Evolutionary conservation across 30 jellyfish, hydroid and myxozoan genomes (phyloP), one percentile per base, ranked within the genome.

Genomic region (Pelagia noctiluca): DNA sequence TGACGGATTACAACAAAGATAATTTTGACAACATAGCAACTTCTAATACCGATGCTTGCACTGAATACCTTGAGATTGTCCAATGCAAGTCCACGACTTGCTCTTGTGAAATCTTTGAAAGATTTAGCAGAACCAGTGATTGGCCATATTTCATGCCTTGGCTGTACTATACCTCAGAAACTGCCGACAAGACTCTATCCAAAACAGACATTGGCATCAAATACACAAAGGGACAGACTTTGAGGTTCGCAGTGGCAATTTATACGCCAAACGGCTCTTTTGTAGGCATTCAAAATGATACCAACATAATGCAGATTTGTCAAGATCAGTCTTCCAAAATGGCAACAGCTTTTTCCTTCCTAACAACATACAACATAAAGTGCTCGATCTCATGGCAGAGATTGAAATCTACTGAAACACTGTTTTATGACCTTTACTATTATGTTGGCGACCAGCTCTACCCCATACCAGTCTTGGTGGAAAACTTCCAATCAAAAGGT

Each of bases 81-180:
- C 60, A 82, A 2, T 69, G 76, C 22, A 61, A n/a, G n/a, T 37
- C 83, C 31, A 66, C 42, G 28, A 42, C 53, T 4, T 87, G 85
- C 22, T 35, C 75, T 0, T 25, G 85, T 35, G 28, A 73, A 68
- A 2, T 42, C 71, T 10, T 52, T 52, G 77, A n/a, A n/a, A n/a
- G n/a, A n/a, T n/a, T 26, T 48, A 21, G 54, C 38, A 76, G 87
- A 49, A 54, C 50, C 36, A 67, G 73, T 18, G 95, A 87, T 81
- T 93, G 98, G 98, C 94, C 96, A 16, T 88, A 63, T 21, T 80
- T 81, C 37, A 87, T 93, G 98, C 97, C 98, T n/a, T 93, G 98
- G 98, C 72, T 93, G 62, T 93, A 81, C 64, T 93, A 93, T 34
- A 52, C 68, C 2, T 10, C 94, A 50, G 93, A 53, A 67, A 70